These are phyloP conservation scores for Pocota personata DNA, from an alignment of 2,888 invertebrate species.

Conservation along the genomic window DNA sequence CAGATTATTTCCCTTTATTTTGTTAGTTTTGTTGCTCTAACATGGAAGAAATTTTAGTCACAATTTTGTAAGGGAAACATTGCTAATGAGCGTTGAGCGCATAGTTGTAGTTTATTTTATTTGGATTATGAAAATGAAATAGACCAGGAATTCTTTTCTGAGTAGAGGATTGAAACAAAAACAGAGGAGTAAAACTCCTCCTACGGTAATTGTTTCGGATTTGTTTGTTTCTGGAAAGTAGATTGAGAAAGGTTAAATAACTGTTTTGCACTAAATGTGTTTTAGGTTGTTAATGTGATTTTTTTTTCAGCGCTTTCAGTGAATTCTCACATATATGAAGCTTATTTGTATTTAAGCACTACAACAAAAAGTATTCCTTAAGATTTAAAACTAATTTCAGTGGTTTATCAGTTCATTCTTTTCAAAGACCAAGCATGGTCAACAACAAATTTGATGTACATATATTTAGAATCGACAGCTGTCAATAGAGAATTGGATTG, in stretches of 20 bases:
- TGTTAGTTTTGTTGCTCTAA: not conserved
- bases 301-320: too few relatives aligned
- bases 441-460: not conserved
- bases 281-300: not conserved
- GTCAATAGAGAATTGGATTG: slow-evolving; percentile 21
- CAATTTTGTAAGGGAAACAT: not conserved
- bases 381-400: too few relatives aligned
- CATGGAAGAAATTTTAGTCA: not conserved
- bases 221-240: not conserved
- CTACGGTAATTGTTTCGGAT: not conserved
- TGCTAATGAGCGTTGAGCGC: not conserved
- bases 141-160: not conserved
- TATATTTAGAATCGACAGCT: slow-evolving; percentile 29
- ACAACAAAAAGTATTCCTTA: too few relatives aligned
- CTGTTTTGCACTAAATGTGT: not conserved
- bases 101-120: not conserved
- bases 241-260: not conserved
- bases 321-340: too few relatives aligned
- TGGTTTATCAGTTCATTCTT: not conserved
- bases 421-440: not conserved
- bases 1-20: slow-evolving; percentile 13
- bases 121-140: slow-evolving; percentile 52
- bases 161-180: not conserved
- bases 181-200: not conserved
- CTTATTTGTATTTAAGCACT: too few relatives aligned